Base-by-base conservation (phyloP, 30 jellyfish, hydroid and myxozoan species). In the Aurelia aurita complex sp. Pacific region DNA sequence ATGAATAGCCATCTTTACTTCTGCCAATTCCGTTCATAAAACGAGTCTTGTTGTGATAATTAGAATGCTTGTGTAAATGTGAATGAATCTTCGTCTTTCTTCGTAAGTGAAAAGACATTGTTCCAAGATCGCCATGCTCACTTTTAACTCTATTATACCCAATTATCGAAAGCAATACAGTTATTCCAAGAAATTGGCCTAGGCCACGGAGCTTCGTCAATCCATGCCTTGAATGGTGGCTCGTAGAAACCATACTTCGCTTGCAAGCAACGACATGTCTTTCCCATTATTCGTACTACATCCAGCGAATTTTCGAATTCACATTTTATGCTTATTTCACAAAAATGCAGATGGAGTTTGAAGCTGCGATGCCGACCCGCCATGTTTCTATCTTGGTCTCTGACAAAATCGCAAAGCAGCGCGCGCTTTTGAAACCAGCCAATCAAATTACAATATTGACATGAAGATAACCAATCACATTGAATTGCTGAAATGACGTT, bases 371-470 rank as follows among this genome's bases (percentile, higher is more conserved):
- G 73, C 60, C 10, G 15, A 18, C 52, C 93, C 88, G 87, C 93
- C 93, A 84, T 73, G 93, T 84, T 84, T 84, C 93, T 46, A 84
- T 84, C 83, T 84, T 84, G 76, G 93, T 84, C 93, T 72, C 87
- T 84, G 93, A 84, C 87, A 16, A 74, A 84, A 84, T 84, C 64
- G 42, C 33, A 61, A 77, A 77, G 64, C 87, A 82, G 85, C 91
- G 91, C 91, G 91, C 74, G 91, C 51, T 67, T 71, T 38, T 46
- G 12, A 14, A 46, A 46, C 1, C 57, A 46, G 55, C 93, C 93
- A 84, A 84, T 84, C 81, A 75, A 81, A 84, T 18, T 55, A 19
- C 76, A 32, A 59, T 18, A 59, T 50, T 38, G 55, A 18, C 2
- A 73, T 84, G 65, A 61, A 35, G 87, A 63, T 64, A 84, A 46